Conservation (phyloP, 2,888 invertebrate genomes). For the Acleris literana region DNA sequence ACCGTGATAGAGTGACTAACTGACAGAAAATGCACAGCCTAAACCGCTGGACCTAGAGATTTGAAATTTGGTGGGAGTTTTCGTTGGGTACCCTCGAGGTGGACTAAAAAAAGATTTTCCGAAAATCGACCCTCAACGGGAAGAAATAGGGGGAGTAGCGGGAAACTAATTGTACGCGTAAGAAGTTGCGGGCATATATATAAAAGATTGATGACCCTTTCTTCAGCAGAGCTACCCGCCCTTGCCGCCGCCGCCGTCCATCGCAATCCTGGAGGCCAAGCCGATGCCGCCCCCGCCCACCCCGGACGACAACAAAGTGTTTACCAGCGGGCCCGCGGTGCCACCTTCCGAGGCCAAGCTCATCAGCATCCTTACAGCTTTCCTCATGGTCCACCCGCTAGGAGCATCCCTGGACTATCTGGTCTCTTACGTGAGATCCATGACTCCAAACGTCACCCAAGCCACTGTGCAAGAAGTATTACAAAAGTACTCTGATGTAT, state of each 20-base stretch:
- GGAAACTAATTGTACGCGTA: too few relatives aligned
- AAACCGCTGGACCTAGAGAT: too few relatives aligned
- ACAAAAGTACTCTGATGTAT: conserved; percentile 61
- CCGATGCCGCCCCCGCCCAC: conserved; percentile 48
- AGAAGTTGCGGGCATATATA: too few relatives aligned
- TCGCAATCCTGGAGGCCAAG: conserved; percentile 32
- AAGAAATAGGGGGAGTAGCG: too few relatives aligned
- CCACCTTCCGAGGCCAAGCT: conserved; percentile 65
- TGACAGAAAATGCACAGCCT: too few relatives aligned
- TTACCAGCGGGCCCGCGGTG: conserved; percentile 43
- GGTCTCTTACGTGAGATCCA: conserved; percentile 63
- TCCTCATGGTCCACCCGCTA: conserved; percentile 68
- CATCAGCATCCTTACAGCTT: conserved; percentile 68
- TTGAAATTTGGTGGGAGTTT: too few relatives aligned
- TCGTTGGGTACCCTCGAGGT: too few relatives aligned
- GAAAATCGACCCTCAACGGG: too few relatives aligned
- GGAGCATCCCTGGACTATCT: conserved; percentile 67
- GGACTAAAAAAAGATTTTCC: too few relatives aligned
- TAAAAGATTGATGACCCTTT: too few relatives aligned
- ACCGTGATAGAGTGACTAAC: too few relatives aligned
- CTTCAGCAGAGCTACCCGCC: conserved; percentile 42
- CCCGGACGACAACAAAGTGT: conserved; percentile 45
- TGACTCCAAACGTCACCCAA: conserved; percentile 57
- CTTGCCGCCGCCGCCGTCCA: conserved; percentile 48
- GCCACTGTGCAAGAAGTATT: conserved; percentile 53